phyloP scores from a whole-genome alignment of 2,888 invertebrate genomes.

The Harpagoxenus sublaevis region DNA sequence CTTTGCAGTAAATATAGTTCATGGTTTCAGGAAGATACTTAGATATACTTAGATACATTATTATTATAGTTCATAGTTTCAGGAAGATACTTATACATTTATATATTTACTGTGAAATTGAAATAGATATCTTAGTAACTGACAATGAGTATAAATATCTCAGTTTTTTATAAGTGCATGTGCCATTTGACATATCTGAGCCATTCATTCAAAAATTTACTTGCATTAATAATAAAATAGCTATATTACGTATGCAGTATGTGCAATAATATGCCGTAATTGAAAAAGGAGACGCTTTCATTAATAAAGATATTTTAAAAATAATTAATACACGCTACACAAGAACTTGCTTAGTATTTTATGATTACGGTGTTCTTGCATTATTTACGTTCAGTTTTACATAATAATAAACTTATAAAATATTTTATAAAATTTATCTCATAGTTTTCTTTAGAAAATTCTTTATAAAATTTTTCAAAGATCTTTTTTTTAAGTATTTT shows the following conservation, averaged over 20 bases:
- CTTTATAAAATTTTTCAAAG: not conserved
- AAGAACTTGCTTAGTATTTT: not conserved
- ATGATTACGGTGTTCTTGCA: not conserved
- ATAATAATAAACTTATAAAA: not conserved
- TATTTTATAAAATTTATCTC: not conserved
- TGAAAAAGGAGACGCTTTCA: not conserved
- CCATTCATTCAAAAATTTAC: not conserved
- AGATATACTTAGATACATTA: no score
- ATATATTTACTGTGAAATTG: slow-evolving; percentile 3
- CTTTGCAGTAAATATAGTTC: slow-evolving; percentile 7
- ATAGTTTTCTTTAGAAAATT: not conserved
- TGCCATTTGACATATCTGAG: not conserved
- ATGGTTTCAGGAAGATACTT: not conserved
- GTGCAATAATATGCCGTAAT: not conserved
- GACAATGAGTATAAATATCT: not conserved
- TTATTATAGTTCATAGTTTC: no score
- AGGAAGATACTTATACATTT: not conserved
- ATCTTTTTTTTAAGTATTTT: not conserved
- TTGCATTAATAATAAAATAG: not conserved
- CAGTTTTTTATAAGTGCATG: not conserved
- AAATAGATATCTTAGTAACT: not conserved
- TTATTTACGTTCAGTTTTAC: not conserved
- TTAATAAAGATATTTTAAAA: not conserved
- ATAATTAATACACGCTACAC: not conserved
- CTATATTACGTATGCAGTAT: not conserved